Evolutionary conservation across 2,888 invertebrate species (phyloP), one percentile per base, ranked within the genome.

Genomic region (Perizoma flavofasciatum): DNA sequence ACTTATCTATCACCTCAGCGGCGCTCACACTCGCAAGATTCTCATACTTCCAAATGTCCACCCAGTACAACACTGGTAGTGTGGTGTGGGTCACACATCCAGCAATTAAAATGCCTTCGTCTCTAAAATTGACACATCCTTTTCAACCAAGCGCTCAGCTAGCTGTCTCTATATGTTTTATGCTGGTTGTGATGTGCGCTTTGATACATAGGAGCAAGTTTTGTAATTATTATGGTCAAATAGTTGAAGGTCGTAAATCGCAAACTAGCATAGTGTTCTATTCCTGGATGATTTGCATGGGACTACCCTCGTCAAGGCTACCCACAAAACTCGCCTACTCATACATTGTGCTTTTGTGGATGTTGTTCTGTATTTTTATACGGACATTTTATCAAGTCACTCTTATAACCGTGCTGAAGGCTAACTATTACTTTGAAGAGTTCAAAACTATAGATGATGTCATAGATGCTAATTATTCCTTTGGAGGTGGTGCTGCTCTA

Each of bases 1-100:
- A 89, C 65, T 79, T 89, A 33, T 89, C 89, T 0, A 88, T 89
- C 74, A 88, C 89, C 3, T 89, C 87, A 5, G 81, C 78, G 0
- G 81, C 82, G 34, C 43, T 89, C 7, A 88, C 89, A 0, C 61
- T 79, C 1, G 49, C 78, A 6, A 80, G 89, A 63, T 81, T 76
- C 57, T 69, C 72, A 0, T 61, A 77, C 54, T 90, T 88, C 63
- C 79, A 89, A 64, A 78, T 87, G 64, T 89, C 89, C 0, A 66
- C 56, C 4, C 70, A 70, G 39, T 89, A 89, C 62, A 72, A 72
- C 55, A 59, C 67, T 0, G 55, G 67, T 0, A 67, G 63, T 40
- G 68, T 90, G 3, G 78, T 77, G 0, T 90, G 89, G 90, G 72
- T 89, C 5, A 82, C 85, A 4, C 83, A 83, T 61, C 78, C 83